A percentile compares a stretch with the other conserved stretches of the same genome.
Conservation (phyloP, 2,797 vertebrate species). For the Eulemur rubriventer region DNA sequence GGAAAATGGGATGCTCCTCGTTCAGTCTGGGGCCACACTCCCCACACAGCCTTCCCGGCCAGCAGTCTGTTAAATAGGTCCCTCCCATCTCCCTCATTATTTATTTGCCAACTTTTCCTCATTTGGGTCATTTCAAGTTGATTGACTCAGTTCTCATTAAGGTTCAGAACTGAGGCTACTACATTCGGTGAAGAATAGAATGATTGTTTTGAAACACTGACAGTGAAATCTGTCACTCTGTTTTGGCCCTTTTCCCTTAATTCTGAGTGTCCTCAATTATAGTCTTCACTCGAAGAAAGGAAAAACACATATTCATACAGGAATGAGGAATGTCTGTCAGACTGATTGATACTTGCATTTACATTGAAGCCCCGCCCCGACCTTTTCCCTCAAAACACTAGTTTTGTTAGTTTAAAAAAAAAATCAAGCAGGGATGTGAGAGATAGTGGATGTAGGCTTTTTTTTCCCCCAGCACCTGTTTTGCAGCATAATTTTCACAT, state of each 20-base stretch:
- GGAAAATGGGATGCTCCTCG: neutral
- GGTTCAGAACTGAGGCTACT: neutral
- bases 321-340: neutral
- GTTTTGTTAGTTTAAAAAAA: slow-evolving; percentile 4
- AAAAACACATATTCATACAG: neutral
- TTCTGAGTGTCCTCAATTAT: neutral
- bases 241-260: neutral
- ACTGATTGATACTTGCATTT: slow-evolving; percentile 49
- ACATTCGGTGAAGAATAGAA: neutral
- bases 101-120: neutral
- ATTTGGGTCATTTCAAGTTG: slow-evolving; percentile 2
- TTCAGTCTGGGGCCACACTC: neutral
- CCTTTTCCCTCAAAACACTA: neutral
- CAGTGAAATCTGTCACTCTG: neutral
- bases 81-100: neutral
- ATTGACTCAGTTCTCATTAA: slow-evolving; percentile 8
- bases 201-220: neutral
- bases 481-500: neutral
- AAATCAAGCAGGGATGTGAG: neutral
- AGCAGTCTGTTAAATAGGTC: neutral
- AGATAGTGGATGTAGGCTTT: neutral
- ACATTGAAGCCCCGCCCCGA: neutral
- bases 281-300: slow-evolving; percentile 30
- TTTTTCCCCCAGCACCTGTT: neutral
- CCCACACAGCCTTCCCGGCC: neutral